A percentile compares a stretch with the other conserved stretches of the same genome.
Conservation (phyloP, 2,797 vertebrate species). For the Glyptemys insculpta region DNA sequence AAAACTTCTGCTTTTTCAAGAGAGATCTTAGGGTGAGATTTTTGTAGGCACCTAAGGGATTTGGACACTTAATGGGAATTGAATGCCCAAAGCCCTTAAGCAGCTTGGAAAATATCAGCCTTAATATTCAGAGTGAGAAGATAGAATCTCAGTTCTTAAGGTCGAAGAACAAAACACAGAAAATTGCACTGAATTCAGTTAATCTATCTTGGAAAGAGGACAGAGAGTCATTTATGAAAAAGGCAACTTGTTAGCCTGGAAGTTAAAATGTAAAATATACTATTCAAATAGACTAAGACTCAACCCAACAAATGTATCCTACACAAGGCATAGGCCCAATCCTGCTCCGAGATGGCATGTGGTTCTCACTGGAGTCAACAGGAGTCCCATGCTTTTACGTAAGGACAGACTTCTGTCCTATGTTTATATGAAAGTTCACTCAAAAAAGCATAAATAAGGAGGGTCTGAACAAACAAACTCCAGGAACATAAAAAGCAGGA, state of each 20-base stretch:
- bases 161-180: conserved; percentile 1
- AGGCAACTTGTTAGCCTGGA: neutral
- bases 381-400: rapidly evolving
- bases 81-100: neutral
- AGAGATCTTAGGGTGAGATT: neutral
- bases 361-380: neutral
- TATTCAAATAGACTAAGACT: neutral
- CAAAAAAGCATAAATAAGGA: neutral
- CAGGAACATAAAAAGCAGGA: neutral
- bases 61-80: neutral
- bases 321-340: neutral
- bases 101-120: neutral
- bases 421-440: neutral
- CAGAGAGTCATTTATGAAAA: conserved; percentile 4
- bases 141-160: neutral
- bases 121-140: neutral
- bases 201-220: neutral
- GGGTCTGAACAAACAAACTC: neutral
- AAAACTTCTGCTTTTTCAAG: neutral
- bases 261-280: neutral
- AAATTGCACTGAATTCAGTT: conserved; percentile 1
- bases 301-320: neutral
- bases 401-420: neutral
- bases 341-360: rapidly evolving
- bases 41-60: neutral